Conservation (phyloP, 2,797 vertebrate genomes). For the Astyanax mexicanus region DNA sequence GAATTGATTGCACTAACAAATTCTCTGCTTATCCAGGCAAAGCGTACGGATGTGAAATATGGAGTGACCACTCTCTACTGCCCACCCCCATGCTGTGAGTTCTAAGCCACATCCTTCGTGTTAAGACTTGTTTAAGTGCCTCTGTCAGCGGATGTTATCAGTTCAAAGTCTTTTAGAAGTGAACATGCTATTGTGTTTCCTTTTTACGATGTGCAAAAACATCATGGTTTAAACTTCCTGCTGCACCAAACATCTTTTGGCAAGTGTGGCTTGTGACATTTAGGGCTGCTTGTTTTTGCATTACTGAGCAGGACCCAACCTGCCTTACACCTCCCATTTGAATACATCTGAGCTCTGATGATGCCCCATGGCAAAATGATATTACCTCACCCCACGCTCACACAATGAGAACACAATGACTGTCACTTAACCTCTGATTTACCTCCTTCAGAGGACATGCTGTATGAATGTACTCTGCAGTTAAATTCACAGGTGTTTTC, state of each 20-base stretch:
- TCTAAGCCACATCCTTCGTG: not conserved
- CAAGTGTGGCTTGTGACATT: not conserved
- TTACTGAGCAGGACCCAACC: conserved; percentile 8
- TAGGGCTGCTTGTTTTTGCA: not conserved
- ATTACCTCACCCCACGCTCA: not conserved
- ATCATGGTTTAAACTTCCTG: not conserved
- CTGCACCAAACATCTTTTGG: not conserved
- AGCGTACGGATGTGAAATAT: conserved; percentile 68
- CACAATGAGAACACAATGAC: not conserved
- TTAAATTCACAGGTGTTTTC: not conserved
- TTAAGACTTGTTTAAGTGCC: not conserved
- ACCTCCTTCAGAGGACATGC: conserved; percentile 13
- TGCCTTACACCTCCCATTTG: conserved; percentile 3
- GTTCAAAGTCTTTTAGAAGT: not conserved
- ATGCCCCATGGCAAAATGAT: not conserved
- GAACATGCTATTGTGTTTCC: not conserved
- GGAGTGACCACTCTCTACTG: conserved; percentile 65
- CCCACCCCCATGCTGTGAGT: conserved; percentile 70
- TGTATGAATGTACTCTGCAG: not conserved
- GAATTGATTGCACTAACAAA: not conserved
- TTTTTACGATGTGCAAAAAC: not conserved
- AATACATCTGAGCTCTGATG: conserved; percentile 4
- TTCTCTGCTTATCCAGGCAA: conserved; percentile 64
- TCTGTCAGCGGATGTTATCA: not conserved
- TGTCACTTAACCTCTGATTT: not conserved